Base-by-base conservation (phyloP, 2,888 invertebrate species). In the Cheilosia urbana region DNA sequence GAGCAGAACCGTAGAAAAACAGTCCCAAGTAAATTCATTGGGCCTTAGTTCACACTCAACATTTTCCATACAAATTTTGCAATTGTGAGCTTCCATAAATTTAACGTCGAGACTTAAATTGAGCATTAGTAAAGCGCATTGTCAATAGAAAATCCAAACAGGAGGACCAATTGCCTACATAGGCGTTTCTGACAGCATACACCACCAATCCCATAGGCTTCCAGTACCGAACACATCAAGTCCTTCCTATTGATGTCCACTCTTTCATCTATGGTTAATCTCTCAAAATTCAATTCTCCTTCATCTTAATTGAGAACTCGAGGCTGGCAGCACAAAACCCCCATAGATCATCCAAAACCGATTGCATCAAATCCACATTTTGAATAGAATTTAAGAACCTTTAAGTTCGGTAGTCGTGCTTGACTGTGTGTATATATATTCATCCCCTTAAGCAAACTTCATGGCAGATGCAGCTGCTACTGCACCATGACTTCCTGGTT, bases 401-500 rank as follows among this genome's bases (percentile, higher is more conserved):
- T 76, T 71, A 77, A 68, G 49, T 62, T 55, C 45, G 11, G 5
- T 49, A 55, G 37, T 68, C 76, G 58, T 60, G 58, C 65, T 37
- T 47, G n/a, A 58, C 57, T 71, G 6, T 7, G 24, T 69, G 6
- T 7, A n/a, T 69, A 47, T 51, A 34, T 37, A 55, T 65, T 42
- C n/a, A 15, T n/a, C 17, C 63, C 47, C 58, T 37, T 42, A 6
- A 47, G 65, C 66, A 66, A 66, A 62, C 60, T 68, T 66, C 53
- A 47, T 47, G 45, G 27, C 53, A 80, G 73, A 47, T 55, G 68
- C 68, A 42, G 53, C 24, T 57, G 69, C 49, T 47, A 17, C 49
- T 79, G 65, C 73, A 75, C 21, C 58, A 69, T 75, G 60, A 84
- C 60, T 84, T 84, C 75, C 79, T 79, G 79, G 53, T 69, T 65